Evolutionary conservation across 2,113 vertebrate genomes (phyloP), one percentile per base, ranked within the genome.

Genomic region (Anguilla japonica): DNA sequence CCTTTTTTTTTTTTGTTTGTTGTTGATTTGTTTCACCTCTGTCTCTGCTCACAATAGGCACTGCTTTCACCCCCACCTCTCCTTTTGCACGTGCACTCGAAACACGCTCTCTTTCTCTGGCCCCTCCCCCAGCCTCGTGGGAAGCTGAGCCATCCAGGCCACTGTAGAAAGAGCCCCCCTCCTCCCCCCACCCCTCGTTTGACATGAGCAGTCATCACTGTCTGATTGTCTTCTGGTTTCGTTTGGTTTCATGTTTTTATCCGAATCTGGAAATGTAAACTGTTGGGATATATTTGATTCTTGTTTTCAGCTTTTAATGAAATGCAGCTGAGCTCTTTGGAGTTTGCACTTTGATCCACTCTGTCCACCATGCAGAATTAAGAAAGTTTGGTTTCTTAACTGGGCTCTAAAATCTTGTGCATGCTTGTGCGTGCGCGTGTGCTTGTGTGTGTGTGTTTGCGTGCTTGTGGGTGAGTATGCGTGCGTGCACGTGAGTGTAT

Each of bases 291-390:
- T 40, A 11, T 63, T 63, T 81, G 2, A 60, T 85, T 85, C 53
- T 80, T 56, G 60, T 82, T 79, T 82, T 81, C 41, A 79, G 29
- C 26, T 60, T 79, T 63, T 78, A 79, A 85, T 81, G 50, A 86
- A 81, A 86, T 86, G 22, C 75, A 80, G 29, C 84, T 80, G 79
- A 86, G 57, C 79, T 79, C 26, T 67, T 82, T 43, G 53, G 46
- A 87, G 57, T 91, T 86, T 86, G 84, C 87, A 90, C 88, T 87
- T 82, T 86, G 81, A 86, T 82, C 87, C 60, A 81, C 87, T 41
- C 79, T 85, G 63, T 88, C 86, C 79, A 46, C 53, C 79, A 56
- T 82, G 57, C 79, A 81, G 50, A 86, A 46, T 86, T 29, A 18
- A 41, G 50, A 41, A 56, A 43, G 60, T 57, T 41, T 7, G n/a